Percentiles rank a stretch among this genome's conserved stretches.
Evolutionary conservation across 2,113 vertebrate species (phyloP).

Genomic region (Protobothrops flavoviridis): DNA sequence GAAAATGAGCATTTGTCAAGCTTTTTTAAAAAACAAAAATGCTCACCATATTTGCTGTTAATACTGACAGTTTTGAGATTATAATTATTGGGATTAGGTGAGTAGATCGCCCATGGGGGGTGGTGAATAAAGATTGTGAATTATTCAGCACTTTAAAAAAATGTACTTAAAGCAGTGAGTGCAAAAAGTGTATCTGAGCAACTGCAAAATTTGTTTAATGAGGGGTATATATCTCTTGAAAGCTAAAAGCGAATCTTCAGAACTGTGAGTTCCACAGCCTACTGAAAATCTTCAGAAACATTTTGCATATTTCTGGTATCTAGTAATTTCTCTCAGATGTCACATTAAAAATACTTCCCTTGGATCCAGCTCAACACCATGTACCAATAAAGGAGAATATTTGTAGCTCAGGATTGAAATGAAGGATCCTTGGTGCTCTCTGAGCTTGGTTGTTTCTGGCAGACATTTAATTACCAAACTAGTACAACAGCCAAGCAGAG

Average conservation of each 20-base stretch:
- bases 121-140: not conserved
- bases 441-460: not conserved
- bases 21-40: too few relatives aligned
- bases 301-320: not conserved
- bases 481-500: not conserved
- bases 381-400: not conserved
- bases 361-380: not conserved
- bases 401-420: not conserved
- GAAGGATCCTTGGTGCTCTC: not conserved
- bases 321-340: not conserved
- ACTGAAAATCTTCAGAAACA: not conserved
- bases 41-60: not conserved
- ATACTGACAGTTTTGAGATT: not conserved
- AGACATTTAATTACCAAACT: too few relatives aligned
- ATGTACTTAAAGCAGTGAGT: not conserved
- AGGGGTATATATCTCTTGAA: not conserved
- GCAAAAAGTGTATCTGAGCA: not conserved
- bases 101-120: not conserved
- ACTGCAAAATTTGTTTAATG: not conserved
- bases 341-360: not conserved
- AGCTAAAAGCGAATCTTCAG: not conserved
- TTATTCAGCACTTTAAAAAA: not conserved
- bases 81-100: not conserved
- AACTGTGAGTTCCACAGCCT: not conserved
- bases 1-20: not conserved